Conservation (phyloP, 2,113 vertebrate genomes). For the Ammodytes marinus region DNA sequence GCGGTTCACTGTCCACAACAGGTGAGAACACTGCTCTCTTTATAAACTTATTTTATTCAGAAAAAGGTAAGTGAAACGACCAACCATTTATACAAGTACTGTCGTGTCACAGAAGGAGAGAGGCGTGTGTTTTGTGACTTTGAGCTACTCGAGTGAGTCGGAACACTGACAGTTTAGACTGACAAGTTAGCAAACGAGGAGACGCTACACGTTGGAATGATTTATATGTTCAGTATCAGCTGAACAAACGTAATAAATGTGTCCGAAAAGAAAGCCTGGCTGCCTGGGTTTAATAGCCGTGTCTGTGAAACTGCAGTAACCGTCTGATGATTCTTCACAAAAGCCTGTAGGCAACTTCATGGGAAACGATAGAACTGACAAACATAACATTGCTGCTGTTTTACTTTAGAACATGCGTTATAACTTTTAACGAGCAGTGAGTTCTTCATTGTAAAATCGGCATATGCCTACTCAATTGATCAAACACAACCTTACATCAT, state of each 20-base stretch:
- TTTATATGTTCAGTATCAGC: too few species aligned
- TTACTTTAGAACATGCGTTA: too few species aligned
- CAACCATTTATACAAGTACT: fast-evolving
- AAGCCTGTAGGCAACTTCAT: neutral
- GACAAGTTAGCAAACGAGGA: constrained; percentile 19
- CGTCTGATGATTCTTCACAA: neutral
- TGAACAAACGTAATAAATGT: neutral
- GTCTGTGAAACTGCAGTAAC: neutral
- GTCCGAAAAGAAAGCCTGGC: neutral
- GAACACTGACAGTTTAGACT: constrained; percentile 21
- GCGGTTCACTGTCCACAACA: constrained; percentile 4
- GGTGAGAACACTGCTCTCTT: constrained; percentile 44
- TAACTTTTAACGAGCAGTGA: neutral
- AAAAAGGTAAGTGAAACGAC: neutral
- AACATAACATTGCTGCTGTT: neutral
- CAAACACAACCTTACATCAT: neutral
- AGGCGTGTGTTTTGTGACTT: neutral
- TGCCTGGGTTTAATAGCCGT: neutral
- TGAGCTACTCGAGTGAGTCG: neutral
- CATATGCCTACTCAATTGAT: fast-evolving
- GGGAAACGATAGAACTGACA: neutral
- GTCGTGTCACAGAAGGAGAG: neutral
- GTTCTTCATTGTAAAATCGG: neutral
- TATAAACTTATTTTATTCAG: neutral
- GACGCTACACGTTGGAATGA: neutral